Conservation (phyloP, 2,113 vertebrate species). For the Seriola aureovittata region DNA sequence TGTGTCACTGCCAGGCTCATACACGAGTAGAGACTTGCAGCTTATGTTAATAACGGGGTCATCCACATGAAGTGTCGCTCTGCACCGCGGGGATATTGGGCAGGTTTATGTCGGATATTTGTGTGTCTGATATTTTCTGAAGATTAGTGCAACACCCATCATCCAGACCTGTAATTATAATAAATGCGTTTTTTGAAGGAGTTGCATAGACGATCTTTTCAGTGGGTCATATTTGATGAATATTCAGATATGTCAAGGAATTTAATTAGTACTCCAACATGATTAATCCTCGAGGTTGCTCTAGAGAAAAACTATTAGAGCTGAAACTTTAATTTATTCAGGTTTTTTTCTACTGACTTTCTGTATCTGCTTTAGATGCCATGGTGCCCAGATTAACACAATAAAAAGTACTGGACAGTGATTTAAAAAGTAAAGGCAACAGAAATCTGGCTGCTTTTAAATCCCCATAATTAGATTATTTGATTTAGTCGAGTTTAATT, state of each 20-base stretch:
- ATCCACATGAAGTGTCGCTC: background rate
- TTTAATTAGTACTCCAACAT: background rate
- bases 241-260: background rate
- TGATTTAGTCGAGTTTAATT: slow-evolving; percentile 17
- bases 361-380: background rate
- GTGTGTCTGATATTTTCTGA: background rate
- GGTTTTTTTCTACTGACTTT: background rate
- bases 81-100: background rate
- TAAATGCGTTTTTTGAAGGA: background rate
- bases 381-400: background rate
- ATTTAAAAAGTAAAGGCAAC: background rate
- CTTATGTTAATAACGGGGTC: slow-evolving; percentile 3
- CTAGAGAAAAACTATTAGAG: background rate
- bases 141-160: background rate
- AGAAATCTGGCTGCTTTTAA: background rate
- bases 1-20: slow-evolving; percentile 29
- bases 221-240: background rate
- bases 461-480: slow-evolving; percentile 5
- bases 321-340: background rate
- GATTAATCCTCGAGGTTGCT: background rate
- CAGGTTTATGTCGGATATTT: background rate
- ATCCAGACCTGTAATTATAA: background rate
- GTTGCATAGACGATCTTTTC: background rate
- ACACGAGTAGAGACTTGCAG: background rate
- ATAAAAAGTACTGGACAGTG: background rate